Evolutionary conservation across 2,113 vertebrate genomes (phyloP).

Genomic region (Notothenia coriiceps): DNA sequence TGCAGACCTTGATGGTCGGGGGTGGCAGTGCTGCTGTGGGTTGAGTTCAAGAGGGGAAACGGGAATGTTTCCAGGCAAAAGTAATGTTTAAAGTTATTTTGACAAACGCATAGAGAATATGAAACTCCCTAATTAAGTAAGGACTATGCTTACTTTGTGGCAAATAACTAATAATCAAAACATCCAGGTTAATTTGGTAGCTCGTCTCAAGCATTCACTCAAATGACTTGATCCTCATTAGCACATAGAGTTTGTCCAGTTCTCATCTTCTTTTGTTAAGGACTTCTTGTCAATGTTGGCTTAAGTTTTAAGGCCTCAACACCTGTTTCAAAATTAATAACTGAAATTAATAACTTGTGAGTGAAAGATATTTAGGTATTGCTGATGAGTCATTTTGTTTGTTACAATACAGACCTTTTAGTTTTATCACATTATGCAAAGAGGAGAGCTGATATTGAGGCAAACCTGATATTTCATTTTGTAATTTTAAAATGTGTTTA

Average conservation of each 20-base stretch:
- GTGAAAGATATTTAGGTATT: neutral
- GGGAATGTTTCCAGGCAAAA: slow-evolving; percentile 44
- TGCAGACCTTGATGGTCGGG: slow-evolving; percentile 17
- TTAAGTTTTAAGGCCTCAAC: neutral
- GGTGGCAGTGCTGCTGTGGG: slow-evolving; percentile 29
- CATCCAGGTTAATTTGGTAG: neutral
- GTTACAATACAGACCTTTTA: neutral
- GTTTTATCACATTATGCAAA: slow-evolving; percentile 2
- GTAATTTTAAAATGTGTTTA: neutral
- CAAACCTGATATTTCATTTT: neutral
- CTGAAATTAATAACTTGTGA: neutral
- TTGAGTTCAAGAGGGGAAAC: slow-evolving; percentile 37
- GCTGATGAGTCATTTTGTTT: neutral
- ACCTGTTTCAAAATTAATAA: neutral
- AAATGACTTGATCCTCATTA: neutral
- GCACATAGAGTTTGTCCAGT: neutral
- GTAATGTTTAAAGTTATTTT: slow-evolving; percentile 52
- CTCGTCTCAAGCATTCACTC: neutral
- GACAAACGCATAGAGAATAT: neutral
- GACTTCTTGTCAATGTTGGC: neutral
- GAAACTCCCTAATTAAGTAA: slow-evolving; percentile 22
- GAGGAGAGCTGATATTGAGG: neutral
- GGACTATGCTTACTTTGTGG: neutral
- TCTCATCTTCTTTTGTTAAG: neutral
- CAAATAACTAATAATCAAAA: neutral